Evolutionary conservation across 2,888 invertebrate species (phyloP).

Genomic region (Nephrotoma flavescens): DNA sequence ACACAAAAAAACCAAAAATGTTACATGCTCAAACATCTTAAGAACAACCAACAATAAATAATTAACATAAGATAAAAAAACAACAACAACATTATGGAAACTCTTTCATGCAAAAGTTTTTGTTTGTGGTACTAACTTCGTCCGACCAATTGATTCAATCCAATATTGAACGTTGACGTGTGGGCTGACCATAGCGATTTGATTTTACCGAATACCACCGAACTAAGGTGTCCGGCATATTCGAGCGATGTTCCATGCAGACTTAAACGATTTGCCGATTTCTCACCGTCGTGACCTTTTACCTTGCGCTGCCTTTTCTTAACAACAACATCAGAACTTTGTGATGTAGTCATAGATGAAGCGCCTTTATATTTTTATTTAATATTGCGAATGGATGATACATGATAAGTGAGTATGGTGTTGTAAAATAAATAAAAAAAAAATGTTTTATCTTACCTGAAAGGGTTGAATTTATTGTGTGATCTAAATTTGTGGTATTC

Average conservation of each 20-base stretch:
- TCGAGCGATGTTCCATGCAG: constrained; percentile 27
- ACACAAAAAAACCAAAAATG: background rate
- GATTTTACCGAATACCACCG: constrained; percentile 69
- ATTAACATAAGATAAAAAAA: background rate
- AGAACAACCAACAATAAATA: background rate
- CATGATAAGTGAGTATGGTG: background rate
- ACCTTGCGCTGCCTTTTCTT: constrained; percentile 1
- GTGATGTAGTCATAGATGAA: constrained; percentile 26
- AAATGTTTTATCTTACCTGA: constrained; percentile 40
- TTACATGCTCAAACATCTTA: background rate
- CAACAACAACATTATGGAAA: constrained; percentile 4
- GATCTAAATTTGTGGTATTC: constrained; percentile 20
- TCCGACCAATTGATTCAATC: constrained; percentile 72
- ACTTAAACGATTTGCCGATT: constrained; percentile 23
- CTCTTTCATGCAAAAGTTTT: constrained; percentile 4
- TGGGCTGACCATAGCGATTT: constrained; percentile 75
- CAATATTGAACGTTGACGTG: constrained; percentile 54
- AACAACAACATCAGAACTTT: constrained; percentile 19
- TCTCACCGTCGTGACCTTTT: constrained; percentile 13
- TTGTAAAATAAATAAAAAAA: background rate
- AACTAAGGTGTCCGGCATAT: constrained; percentile 28
- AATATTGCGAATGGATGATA: background rate
- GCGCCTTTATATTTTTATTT: constrained; percentile 6
- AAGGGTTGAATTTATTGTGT: constrained; percentile 44
- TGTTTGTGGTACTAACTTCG: constrained; percentile 26